phyloP scores from a whole-genome alignment of 2,113 vertebrate genomes.

The Tinamus guttatus region DNA sequence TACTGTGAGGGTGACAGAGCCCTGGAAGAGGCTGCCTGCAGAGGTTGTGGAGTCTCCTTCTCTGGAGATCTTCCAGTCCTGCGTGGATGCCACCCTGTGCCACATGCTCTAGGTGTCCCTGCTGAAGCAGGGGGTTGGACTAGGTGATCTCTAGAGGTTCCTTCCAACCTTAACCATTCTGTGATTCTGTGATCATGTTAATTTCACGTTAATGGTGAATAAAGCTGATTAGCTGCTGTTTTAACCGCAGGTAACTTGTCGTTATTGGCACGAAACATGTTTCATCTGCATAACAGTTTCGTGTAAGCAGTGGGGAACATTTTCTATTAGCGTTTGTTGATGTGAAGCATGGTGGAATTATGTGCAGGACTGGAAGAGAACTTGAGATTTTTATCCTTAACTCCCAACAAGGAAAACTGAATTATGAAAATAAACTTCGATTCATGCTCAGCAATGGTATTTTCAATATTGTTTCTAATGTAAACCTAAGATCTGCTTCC shows the following conservation, averaged over 20 bases:
- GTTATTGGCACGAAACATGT: slow-evolving; percentile 66
- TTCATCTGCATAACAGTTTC: slow-evolving; percentile 67
- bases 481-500: not conserved
- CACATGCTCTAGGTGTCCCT: too few species aligned
- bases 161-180: too few species aligned
- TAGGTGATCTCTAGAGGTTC: too few species aligned
- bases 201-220: slow-evolving; percentile 53
- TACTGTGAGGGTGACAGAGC: too few species aligned
- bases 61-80: too few species aligned
- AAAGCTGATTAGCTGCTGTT: slow-evolving; percentile 69
- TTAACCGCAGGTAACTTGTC: slow-evolving; percentile 69
- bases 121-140: too few species aligned
- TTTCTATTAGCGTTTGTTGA: slow-evolving; percentile 64
- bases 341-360: slow-evolving; percentile 42
- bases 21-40: too few species aligned
- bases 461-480: not conserved
- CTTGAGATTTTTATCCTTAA: not conserved
- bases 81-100: too few species aligned
- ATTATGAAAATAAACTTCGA: not conserved
- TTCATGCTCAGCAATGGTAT: not conserved
- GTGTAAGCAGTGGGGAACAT: slow-evolving; percentile 59
- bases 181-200: not conserved
- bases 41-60: too few species aligned
- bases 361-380: not conserved
- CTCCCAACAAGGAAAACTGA: not conserved